Evolutionary conservation across 2,113 vertebrate genomes (phyloP).

Genomic region (Xyrauchen texanus): DNA sequence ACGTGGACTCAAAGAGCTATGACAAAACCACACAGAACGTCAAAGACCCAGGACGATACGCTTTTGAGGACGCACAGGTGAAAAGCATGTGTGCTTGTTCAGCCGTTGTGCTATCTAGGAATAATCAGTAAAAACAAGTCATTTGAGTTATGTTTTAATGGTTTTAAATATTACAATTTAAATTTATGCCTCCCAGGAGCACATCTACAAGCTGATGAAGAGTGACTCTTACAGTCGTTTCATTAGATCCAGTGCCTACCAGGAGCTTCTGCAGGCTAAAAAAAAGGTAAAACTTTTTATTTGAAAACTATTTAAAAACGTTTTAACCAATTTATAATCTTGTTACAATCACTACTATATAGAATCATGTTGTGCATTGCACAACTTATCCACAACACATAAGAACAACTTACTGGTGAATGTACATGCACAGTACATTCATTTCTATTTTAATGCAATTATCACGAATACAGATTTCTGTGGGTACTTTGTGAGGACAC

Average conservation of each 20-base stretch:
- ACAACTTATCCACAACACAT: too few species aligned
- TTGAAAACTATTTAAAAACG: too few species aligned
- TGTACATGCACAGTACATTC: too few species aligned
- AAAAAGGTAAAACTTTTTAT: conserved; percentile 83
- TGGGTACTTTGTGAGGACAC: too few species aligned
- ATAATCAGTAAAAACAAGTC: background rate
- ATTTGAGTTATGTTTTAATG: background rate
- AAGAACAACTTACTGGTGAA: too few species aligned
- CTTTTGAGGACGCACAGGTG: conserved; percentile 96
- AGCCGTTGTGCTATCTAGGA: too few species aligned
- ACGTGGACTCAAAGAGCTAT: conserved; percentile 96
- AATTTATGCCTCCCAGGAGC: conserved; percentile 80
- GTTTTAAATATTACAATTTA: background rate
- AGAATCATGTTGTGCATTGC: too few species aligned
- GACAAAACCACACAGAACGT: conserved; percentile 96
- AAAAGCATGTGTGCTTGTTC: background rate
- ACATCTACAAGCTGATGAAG: conserved; percentile 99
- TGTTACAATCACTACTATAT: too few species aligned
- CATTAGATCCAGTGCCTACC: conserved; percentile 98
- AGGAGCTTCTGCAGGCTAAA: conserved; percentile 98
- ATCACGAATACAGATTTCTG: too few species aligned
- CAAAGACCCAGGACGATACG: conserved; percentile 92
- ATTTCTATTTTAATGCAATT: too few species aligned
- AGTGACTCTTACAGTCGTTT: conserved; percentile 98
- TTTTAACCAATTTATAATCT: background rate